A percentile compares a stretch with the other conserved stretches of the same genome.
Conservation (phyloP, 1,140 invertebrate species). For the Caenorhabditis brenneri region DNA sequence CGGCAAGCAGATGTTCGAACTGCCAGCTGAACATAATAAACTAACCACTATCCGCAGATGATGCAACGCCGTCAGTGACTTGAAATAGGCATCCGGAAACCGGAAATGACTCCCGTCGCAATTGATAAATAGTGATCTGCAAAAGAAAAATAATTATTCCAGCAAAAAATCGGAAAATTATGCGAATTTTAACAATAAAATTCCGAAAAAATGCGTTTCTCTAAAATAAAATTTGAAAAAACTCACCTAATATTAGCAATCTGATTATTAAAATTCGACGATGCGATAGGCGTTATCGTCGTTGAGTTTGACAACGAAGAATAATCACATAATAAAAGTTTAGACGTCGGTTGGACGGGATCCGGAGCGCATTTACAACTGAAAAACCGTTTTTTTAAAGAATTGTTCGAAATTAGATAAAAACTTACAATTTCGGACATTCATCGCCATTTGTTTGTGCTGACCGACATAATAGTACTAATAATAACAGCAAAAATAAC, state of each 20-base stretch:
- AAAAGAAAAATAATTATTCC: neutral
- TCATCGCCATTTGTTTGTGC: neutral
- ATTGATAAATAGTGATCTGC: slow-evolving; percentile 22
- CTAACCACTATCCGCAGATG: slow-evolving; percentile 32
- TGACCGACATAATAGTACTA: neutral
- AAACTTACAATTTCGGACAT: slow-evolving; percentile 22
- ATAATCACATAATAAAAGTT: slow-evolving; percentile 28
- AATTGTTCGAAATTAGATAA: too few species aligned
- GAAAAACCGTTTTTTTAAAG: neutral
- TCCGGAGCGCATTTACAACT: slow-evolving; percentile 33
- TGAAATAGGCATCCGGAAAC: slow-evolving; percentile 25
- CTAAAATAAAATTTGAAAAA: too few species aligned
- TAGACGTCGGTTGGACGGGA: slow-evolving; percentile 1
- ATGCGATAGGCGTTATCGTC: neutral
- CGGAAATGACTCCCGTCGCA: neutral
- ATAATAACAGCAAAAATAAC: neutral
- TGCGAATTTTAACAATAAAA: neutral
- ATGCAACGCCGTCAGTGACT: slow-evolving; percentile 22
- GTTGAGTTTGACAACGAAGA: neutral
- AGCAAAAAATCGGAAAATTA: neutral
- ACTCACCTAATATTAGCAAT: slow-evolving; percentile 32
- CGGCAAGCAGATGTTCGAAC: too few species aligned
- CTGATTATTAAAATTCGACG: slow-evolving; percentile 18
- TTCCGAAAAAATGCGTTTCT: too few species aligned
- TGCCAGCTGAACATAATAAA: neutral